Percentiles rank a stretch among this genome's conserved stretches.
Conservation (phyloP, 2,113 vertebrate genomes). For the Otus sunia region DNA sequence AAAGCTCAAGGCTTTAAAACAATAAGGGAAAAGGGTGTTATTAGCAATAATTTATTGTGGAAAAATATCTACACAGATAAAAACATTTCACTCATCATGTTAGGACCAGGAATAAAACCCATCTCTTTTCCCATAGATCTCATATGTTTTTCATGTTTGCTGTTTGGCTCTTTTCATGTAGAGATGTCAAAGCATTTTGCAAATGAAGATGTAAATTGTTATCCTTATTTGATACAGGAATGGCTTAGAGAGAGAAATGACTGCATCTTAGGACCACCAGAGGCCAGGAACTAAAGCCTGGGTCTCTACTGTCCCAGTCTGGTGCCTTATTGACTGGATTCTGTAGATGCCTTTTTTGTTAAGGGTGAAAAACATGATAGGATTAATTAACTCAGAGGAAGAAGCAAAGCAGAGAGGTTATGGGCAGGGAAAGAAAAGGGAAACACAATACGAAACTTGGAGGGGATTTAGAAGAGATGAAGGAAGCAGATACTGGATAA, state of each 20-base stretch:
- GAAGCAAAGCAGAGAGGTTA: neutral
- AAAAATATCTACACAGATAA: slow-evolving; percentile 29
- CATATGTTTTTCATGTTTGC: slow-evolving; percentile 15
- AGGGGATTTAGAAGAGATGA: neutral
- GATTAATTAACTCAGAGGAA: neutral
- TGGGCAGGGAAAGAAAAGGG: neutral
- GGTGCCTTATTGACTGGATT: neutral
- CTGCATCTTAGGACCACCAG: neutral
- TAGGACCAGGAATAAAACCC: neutral
- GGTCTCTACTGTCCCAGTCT: neutral
- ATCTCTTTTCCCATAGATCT: neutral
- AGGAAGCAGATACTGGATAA: neutral
- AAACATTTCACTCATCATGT: neutral
- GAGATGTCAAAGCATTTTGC: slow-evolving; percentile 7
- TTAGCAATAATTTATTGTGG: neutral
- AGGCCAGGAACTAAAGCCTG: neutral
- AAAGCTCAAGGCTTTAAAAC: neutral
- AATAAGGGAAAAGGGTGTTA: neutral
- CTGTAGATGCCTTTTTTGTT: neutral
- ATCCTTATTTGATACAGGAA: neutral
- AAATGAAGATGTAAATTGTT: slow-evolving; percentile 22
- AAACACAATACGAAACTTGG: neutral
- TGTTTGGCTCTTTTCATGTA: slow-evolving; percentile 4
- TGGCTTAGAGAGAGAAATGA: neutral
- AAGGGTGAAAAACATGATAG: neutral